These are phyloP conservation scores for Ephydatia muelleri DNA, from an alignment of 37 sponge, comb jelly and placozoan species.

Conservation along the genomic window DNA sequence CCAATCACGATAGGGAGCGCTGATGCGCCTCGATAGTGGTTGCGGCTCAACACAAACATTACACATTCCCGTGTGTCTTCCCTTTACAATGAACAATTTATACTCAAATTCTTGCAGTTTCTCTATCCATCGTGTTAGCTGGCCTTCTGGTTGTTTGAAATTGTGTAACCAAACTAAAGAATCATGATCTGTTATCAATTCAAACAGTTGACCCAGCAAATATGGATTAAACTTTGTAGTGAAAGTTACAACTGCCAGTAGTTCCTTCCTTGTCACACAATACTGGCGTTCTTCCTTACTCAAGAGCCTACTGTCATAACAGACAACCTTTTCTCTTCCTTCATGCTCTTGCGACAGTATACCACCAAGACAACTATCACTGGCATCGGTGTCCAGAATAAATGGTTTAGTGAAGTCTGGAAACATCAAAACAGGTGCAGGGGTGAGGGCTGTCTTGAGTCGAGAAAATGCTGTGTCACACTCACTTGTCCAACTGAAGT, in stretches of 20 bases:
- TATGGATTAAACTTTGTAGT: background rate
- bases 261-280: conserved; percentile 19
- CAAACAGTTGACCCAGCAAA: conserved; percentile 2
- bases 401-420: conserved; percentile 25
- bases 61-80: too few relatives aligned
- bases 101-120: too few relatives aligned
- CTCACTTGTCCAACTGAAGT: conserved; percentile 14
- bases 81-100: too few relatives aligned
- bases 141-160: conserved; percentile 14
- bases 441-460: background rate
- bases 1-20: too few relatives aligned
- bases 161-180: conserved; percentile 8
- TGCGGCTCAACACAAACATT: too few relatives aligned
- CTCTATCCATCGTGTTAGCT: conserved; percentile 19
- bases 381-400: conserved; percentile 36
- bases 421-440: conserved; percentile 13
- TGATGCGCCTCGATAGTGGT: too few relatives aligned
- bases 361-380: background rate
- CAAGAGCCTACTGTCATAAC: conserved; percentile 3
- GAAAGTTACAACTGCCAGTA: conserved; percentile 6
- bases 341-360: conserved; percentile 2
- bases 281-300: conserved; percentile 8
- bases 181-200: conserved; percentile 16
- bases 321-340: conserved; percentile 11
- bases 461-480: conserved; percentile 13